Evolutionary conservation across 2,113 vertebrate species (phyloP).

Genomic region (Prionailurus bengalensis): DNA sequence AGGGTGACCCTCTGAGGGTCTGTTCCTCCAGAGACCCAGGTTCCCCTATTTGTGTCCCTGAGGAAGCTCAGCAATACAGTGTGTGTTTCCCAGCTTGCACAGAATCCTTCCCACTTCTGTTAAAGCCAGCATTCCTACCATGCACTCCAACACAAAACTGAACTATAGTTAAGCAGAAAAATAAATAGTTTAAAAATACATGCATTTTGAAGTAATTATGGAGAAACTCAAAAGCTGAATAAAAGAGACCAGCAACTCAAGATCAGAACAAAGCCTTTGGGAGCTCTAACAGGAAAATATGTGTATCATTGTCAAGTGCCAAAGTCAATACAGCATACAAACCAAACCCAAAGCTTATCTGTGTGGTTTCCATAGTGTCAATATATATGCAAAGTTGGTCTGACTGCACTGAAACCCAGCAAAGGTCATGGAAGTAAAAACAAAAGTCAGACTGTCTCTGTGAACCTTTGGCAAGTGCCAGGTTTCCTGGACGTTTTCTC

Average conservation of each 20-base stretch:
- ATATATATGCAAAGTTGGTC: background rate
- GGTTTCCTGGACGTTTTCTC: slow-evolving; percentile 36
- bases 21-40: background rate
- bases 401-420: background rate
- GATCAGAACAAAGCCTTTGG: slow-evolving; percentile 33
- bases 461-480: background rate
- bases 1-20: background rate
- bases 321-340: slow-evolving; percentile 50
- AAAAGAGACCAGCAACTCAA: slow-evolving; percentile 28
- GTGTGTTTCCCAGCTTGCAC: background rate
- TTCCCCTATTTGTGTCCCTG: background rate
- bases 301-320: background rate
- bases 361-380: slow-evolving; percentile 57
- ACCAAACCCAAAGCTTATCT: slow-evolving; percentile 29
- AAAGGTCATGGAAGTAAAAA: slow-evolving; percentile 62
- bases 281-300: background rate
- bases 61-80: background rate
- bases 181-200: background rate
- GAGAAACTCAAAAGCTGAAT: background rate
- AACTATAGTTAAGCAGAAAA: background rate
- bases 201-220: background rate
- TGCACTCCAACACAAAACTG: background rate
- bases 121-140: background rate
- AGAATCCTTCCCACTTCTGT: background rate
- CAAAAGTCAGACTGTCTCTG: slow-evolving; percentile 50